A percentile compares a stretch with the other conserved stretches of the same genome.
Evolutionary conservation across 2,888 invertebrate species (phyloP).

Genomic region (Flabesymbios commensalis): DNA sequence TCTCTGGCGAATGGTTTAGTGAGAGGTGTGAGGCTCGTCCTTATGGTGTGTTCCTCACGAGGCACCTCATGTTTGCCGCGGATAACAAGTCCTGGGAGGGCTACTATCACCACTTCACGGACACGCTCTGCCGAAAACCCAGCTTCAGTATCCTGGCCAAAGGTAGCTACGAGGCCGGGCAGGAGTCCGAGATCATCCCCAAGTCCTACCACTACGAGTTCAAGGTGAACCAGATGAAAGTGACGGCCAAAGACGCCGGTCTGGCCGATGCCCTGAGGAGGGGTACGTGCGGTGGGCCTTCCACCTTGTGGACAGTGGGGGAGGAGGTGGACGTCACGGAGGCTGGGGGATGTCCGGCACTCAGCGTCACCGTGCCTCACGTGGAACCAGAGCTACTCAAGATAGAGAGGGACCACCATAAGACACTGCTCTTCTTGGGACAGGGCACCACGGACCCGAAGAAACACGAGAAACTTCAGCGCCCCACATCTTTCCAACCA

Average conservation of each 20-base stretch:
- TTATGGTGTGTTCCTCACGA: slow-evolving; percentile 65
- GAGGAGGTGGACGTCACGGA: neutral
- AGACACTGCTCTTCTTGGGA: neutral
- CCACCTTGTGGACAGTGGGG: neutral
- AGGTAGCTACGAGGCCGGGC: neutral
- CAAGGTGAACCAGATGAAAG: neutral
- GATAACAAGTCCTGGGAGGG: slow-evolving; percentile 37
- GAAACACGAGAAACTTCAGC: neutral
- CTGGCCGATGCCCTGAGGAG: neutral
- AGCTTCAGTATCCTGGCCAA: neutral
- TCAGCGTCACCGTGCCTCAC: neutral
- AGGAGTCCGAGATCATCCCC: neutral
- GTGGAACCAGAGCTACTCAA: neutral
- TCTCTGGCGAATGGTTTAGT: slow-evolving; percentile 68
- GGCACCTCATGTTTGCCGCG: slow-evolving; percentile 59
- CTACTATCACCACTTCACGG: slow-evolving; percentile 10
- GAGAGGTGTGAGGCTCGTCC: slow-evolving; percentile 67
- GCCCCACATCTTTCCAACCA: slow-evolving; percentile 1
- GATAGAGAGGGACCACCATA: neutral
- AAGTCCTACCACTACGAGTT: neutral
- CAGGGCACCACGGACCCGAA: neutral
- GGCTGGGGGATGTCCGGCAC: neutral
- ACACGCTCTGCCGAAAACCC: slow-evolving; percentile 4
- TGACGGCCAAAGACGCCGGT: neutral
- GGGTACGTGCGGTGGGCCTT: neutral